Base-by-base conservation (phyloP, 2,888 invertebrate species). In the Acleris cristana region DNA sequence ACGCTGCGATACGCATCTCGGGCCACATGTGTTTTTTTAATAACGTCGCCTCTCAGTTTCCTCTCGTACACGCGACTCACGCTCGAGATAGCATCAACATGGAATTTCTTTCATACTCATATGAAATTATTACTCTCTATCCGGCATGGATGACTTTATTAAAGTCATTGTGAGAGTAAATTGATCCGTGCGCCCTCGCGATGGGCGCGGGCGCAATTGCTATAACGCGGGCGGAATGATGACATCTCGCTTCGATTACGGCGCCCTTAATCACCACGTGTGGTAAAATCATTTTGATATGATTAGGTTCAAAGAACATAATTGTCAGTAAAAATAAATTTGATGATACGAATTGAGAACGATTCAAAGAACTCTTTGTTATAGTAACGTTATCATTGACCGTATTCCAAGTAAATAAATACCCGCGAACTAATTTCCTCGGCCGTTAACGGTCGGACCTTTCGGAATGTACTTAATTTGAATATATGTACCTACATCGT, bases 11-110 rank as follows among this genome's bases (percentile, higher is more conserved):
- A 92, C 87, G 81, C 89, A 92, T 92, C 91, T 90, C 83, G 81
- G 74, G 81, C 82, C 89, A 90, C 91, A 92, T 92, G 91, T 91
- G 91, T 85, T 85, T 92, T 92, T 92, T 91, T 91, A 90, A 92
- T 90, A 89, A 87, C 79, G 80, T 87, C 86, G 81, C 85, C 71
- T 82, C 87, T 85, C 86, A 77, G 85, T 82, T 89, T 88, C 89
- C 90, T 86, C 87, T 82, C 80, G 84, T 77, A 85, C 85, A 84
- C 88, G 87, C 86, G 88, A 86, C 86, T 87, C 86, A 83, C 84
- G 86, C 85, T 82, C 81, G 82, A 89, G 91, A 92, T 92, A 90
- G 79, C 82, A 91, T 91, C 90, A 76, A 88, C 86, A 87, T 80
- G 87, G 83, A 86, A 89, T 88, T 89, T 87, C 86, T 90, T 90